Evolutionary conservation across 2,113 vertebrate genomes (phyloP).

Genomic region (Heterochromis multidens): DNA sequence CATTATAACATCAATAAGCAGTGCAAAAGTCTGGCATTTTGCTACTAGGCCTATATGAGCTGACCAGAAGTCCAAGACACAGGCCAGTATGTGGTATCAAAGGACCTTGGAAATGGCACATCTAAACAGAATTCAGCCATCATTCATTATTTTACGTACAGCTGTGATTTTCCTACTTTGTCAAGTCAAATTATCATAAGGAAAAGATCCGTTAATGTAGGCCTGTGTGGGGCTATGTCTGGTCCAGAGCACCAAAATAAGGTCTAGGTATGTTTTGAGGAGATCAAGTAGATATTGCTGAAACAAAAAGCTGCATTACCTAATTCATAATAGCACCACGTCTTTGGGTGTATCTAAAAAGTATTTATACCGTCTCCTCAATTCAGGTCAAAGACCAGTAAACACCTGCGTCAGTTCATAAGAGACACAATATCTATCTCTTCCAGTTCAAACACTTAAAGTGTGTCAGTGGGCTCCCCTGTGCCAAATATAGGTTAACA

Average conservation of each 20-base stretch:
- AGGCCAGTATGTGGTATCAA: not conserved
- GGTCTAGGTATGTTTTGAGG: not conserved
- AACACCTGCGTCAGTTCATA: not conserved
- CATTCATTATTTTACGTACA: not conserved
- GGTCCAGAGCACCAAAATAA: not conserved
- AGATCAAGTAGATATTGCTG: not conserved
- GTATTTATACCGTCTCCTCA: not conserved
- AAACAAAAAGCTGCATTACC: not conserved
- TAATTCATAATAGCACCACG: not conserved
- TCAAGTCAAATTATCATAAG: not conserved
- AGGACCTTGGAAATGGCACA: not conserved
- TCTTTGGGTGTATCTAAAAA: not conserved
- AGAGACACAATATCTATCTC: not conserved
- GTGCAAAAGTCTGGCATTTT: not conserved
- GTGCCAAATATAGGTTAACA: conserved; percentile 43
- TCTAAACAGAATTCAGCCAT: not conserved
- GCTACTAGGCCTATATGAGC: not conserved
- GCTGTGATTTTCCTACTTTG: not conserved
- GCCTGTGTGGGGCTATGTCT: not conserved
- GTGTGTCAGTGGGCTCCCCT: conserved; percentile 23
- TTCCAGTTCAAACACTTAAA: not conserved
- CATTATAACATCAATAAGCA: not conserved
- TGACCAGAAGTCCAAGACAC: not conserved
- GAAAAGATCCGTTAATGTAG: not conserved
- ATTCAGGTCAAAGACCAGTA: not conserved